Evolutionary conservation across 1,140 invertebrate species (phyloP).

Genomic region (Diachasmimorpha longicaudata): DNA sequence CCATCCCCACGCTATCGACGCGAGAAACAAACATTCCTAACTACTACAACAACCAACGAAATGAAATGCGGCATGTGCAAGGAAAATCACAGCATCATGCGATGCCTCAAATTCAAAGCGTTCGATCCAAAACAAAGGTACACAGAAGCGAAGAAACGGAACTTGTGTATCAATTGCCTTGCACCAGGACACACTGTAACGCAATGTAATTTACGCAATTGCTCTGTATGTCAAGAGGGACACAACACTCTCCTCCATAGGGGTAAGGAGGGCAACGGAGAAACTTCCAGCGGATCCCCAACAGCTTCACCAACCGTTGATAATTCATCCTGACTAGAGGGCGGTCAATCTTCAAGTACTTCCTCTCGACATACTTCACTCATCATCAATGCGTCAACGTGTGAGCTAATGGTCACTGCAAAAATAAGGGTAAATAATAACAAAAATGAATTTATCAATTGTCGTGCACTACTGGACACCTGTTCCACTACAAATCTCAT

Average conservation of each 20-base stretch:
- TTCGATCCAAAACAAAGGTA: constrained; percentile 17
- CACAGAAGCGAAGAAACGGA: constrained; percentile 9
- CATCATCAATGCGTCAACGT: neutral
- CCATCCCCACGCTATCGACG: neutral
- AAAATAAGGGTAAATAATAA: neutral
- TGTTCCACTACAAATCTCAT: neutral
- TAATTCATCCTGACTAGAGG: neutral
- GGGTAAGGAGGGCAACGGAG: no score
- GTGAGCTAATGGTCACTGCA: neutral
- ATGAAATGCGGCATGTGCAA: neutral
- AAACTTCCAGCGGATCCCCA: no score
- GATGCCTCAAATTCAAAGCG: constrained; percentile 8
- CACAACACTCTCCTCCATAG: constrained; percentile 31
- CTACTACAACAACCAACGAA: neutral
- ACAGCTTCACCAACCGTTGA: no score
- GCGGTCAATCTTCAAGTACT: neutral
- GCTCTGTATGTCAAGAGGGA: constrained; percentile 9
- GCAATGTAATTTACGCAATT: constrained; percentile 20
- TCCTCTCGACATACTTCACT: neutral
- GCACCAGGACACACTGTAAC: constrained; percentile 17
- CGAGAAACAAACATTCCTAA: neutral
- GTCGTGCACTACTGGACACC: neutral
- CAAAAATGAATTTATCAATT: neutral
- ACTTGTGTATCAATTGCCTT: constrained; percentile 36
- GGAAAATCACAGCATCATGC: constrained; percentile 14